phyloP scores from a whole-genome alignment of 2,888 invertebrate genomes.

The Automeris io region DNA sequence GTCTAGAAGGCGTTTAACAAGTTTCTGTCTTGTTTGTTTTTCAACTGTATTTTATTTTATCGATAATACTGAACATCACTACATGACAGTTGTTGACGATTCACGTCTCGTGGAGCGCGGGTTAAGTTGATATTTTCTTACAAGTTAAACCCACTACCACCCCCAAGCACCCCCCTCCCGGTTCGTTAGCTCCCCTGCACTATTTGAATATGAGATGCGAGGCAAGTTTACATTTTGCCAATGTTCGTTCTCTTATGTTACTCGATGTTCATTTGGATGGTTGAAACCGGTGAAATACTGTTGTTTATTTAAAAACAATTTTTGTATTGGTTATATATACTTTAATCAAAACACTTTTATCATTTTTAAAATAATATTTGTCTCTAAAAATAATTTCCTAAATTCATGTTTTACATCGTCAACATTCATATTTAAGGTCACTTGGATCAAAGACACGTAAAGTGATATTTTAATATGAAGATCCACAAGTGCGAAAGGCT shows the following conservation, averaged over 20 bases:
- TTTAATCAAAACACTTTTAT: too few relatives aligned
- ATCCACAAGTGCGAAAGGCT: conserved; percentile 6
- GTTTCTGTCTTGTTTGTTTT: too few relatives aligned
- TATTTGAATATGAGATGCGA: conserved; percentile 73
- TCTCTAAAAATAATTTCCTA: neutral
- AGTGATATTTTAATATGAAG: conserved; percentile 7
- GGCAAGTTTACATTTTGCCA: conserved; percentile 50
- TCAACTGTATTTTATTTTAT: neutral
- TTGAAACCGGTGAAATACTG: conserved; percentile 19
- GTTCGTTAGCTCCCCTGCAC: conserved; percentile 69
- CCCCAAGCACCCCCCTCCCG: conserved; percentile 23
- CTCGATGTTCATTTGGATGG: conserved; percentile 47
- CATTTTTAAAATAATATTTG: neutral
- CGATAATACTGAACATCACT: conserved; percentile 5
- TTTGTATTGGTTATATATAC: neutral
- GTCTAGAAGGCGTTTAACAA: too few relatives aligned
- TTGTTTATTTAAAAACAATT: neutral
- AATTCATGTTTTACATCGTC: neutral
- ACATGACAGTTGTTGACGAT: conserved; percentile 19
- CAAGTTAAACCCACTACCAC: conserved; percentile 25
- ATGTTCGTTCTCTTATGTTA: conserved; percentile 40
- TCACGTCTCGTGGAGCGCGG: conserved; percentile 12
- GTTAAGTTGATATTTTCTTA: conserved; percentile 51
- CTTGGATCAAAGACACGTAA: conserved; percentile 9
- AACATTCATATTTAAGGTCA: neutral